phyloP scores from a whole-genome alignment of 2,797 vertebrate species.

The Macropodus opercularis region DNA sequence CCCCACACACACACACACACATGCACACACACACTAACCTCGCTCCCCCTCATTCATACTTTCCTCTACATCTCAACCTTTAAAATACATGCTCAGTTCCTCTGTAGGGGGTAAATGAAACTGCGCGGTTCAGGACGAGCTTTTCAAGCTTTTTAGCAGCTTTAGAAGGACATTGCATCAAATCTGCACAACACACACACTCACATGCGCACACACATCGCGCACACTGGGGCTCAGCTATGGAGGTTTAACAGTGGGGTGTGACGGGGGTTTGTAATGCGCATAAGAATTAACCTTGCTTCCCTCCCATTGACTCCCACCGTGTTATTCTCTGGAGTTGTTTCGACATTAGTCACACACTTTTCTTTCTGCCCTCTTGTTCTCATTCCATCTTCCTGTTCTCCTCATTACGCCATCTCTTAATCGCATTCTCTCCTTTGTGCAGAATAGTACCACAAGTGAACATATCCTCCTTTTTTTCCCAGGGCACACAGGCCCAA shows the following conservation, averaged over 20 bases:
- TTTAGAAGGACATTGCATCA: slow-evolving; percentile 45
- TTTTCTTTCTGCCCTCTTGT: slow-evolving; percentile 59
- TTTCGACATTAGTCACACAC: slow-evolving; percentile 74
- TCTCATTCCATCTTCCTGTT: slow-evolving; percentile 61
- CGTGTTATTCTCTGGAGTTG: slow-evolving; percentile 69
- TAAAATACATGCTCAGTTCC: slow-evolving; percentile 55
- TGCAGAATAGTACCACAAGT: slow-evolving; percentile 33
- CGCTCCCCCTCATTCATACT: slow-evolving; percentile 27
- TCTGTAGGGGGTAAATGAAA: slow-evolving; percentile 76
- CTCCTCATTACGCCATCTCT: slow-evolving; percentile 63
- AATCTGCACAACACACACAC: slow-evolving; percentile 29
- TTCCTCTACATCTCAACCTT: slow-evolving; percentile 39
- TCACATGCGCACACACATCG: slow-evolving; percentile 26
- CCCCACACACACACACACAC: slow-evolving; percentile 6
- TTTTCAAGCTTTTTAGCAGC: slow-evolving; percentile 59
- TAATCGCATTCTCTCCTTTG: slow-evolving; percentile 64
- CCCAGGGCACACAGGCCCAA: slow-evolving; percentile 24
- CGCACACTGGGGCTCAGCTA: slow-evolving; percentile 36
- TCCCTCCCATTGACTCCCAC: slow-evolving; percentile 63
- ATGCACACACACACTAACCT: slow-evolving; percentile 34
- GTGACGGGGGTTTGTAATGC: slow-evolving; percentile 73
- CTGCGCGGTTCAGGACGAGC: slow-evolving; percentile 58
- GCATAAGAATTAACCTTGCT: slow-evolving; percentile 71
- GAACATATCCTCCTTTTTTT: slow-evolving; percentile 49
- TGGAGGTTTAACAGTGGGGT: slow-evolving; percentile 72